Conservation (phyloP, 2,797 vertebrate species). For the Micrastur ruficollis region DNA sequence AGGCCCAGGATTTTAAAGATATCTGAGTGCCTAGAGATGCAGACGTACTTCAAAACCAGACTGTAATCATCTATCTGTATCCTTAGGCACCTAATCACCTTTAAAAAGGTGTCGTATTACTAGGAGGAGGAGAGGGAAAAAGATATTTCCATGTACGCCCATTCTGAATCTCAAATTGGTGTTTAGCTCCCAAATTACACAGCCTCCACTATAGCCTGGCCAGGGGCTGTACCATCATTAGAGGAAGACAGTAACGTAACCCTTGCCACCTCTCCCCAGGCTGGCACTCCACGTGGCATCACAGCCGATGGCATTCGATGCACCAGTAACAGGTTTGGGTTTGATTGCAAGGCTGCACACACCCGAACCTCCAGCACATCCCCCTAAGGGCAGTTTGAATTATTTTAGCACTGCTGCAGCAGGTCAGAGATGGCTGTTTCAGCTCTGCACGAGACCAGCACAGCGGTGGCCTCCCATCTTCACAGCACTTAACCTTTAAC, state of each 20-base stretch:
- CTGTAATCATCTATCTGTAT: not conserved
- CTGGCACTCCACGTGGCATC: not conserved
- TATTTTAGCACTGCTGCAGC: not conserved
- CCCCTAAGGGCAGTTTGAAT: not conserved
- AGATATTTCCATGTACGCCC: not conserved
- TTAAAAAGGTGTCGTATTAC: not conserved
- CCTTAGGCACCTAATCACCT: not conserved
- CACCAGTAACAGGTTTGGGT: not conserved
- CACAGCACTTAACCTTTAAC: not conserved
- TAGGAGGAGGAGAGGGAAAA: not conserved
- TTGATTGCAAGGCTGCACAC: not conserved
- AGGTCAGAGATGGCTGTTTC: not conserved
- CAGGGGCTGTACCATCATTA: not conserved
- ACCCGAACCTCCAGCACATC: accelerated
- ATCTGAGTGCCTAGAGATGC: not conserved
- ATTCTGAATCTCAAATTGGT: not conserved
- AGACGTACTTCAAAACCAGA: not conserved
- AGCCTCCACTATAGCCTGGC: not conserved
- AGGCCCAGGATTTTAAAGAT: not conserved
- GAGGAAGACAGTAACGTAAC: not conserved
- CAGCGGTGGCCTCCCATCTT: not conserved
- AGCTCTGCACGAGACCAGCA: not conserved
- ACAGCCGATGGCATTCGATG: not conserved
- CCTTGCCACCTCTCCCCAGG: not conserved
- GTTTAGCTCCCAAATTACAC: not conserved